A percentile compares a stretch with the other conserved stretches of the same genome.
Evolutionary conservation across 2,797 vertebrate genomes (phyloP).

Genomic region (Sciaenops ocellatus): DNA sequence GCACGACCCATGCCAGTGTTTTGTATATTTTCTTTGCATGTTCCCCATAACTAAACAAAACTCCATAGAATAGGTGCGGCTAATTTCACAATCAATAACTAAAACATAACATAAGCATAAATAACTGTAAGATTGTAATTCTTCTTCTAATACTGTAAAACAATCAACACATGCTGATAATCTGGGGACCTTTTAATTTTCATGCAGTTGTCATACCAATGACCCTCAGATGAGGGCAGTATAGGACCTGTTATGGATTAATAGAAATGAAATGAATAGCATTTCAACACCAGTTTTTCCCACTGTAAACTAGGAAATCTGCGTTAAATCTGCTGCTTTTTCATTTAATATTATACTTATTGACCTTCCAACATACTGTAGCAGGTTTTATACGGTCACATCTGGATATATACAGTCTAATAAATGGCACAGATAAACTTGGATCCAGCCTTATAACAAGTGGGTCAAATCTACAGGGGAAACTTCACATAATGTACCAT

Average conservation of each 20-base stretch:
- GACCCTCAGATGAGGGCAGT: constrained; percentile 53
- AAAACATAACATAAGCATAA: too few species aligned
- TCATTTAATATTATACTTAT: constrained; percentile 21
- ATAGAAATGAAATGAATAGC: not conserved
- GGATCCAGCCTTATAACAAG: constrained; percentile 17
- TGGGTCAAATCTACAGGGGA: constrained; percentile 26
- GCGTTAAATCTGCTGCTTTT: constrained; percentile 38
- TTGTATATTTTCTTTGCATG: too few species aligned
- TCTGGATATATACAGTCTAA: constrained; percentile 35
- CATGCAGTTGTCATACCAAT: constrained; percentile 51
- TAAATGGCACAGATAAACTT: constrained; percentile 50
- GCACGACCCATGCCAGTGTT: too few species aligned
- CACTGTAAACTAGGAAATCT: constrained; percentile 21
- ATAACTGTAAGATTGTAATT: too few species aligned
- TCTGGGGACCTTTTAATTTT: not conserved
- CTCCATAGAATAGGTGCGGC: too few species aligned
- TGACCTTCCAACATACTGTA: constrained; percentile 30
- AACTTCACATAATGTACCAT: constrained; percentile 45
- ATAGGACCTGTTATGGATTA: constrained; percentile 17
- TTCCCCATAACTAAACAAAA: too few species aligned
- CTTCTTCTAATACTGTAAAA: not conserved
- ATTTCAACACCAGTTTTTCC: constrained; percentile 16
- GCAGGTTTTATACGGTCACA: constrained; percentile 23
- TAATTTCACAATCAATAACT: too few species aligned
- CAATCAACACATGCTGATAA: not conserved